A percentile compares a stretch with the other conserved stretches of the same genome.
phyloP scores from a whole-genome alignment of 1,140 invertebrate species.

The Linepithema humile region DNA sequence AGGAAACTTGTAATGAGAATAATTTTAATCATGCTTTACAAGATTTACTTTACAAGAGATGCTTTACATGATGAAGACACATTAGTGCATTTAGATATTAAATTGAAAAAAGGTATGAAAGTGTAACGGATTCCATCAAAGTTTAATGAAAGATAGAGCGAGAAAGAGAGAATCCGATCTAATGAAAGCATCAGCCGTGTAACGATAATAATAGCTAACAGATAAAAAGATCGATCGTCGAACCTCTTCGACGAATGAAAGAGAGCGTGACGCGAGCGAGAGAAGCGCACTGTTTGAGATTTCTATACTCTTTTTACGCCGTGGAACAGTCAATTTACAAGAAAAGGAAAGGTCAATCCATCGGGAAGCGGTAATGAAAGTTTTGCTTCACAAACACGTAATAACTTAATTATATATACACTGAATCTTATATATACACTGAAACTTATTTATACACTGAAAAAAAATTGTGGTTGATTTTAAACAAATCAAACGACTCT shows the following conservation, averaged over 20 bases:
- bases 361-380: not conserved
- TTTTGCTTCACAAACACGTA: not conserved
- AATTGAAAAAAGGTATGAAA: not conserved
- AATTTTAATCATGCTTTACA: not conserved
- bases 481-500: no score
- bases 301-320: not conserved
- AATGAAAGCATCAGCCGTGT: not conserved
- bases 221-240: constrained; percentile 17
- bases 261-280: constrained; percentile 38
- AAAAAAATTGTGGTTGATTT: no score
- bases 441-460: no score
- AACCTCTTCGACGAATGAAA: constrained; percentile 18
- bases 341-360: not conserved
- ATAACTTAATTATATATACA: not conserved
- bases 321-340: constrained; percentile 8
- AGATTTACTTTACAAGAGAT: not conserved
- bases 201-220: not conserved
- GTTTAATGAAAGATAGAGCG: no score
- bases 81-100: not conserved
- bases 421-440: not conserved
- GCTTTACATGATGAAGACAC: not conserved
- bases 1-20: not conserved
- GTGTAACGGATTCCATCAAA: not conserved
- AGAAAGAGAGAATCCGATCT: not conserved
- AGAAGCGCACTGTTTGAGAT: not conserved